Percentiles rank a stretch among this genome's conserved stretches.
phyloP scores from a whole-genome alignment of 2,888 invertebrate species.

The Argyresthia goedartella region DNA sequence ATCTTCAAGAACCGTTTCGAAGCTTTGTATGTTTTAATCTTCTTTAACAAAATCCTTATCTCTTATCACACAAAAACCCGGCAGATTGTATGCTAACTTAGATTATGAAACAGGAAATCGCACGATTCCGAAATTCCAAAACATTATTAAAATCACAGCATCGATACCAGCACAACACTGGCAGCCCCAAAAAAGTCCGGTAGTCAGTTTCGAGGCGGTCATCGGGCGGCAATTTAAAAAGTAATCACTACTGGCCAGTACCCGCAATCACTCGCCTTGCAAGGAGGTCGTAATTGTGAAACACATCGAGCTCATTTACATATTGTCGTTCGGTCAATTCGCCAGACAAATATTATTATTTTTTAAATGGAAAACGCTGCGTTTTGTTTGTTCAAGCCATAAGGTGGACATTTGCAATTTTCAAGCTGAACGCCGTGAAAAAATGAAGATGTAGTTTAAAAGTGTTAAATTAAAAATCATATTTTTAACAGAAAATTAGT shows the following conservation, averaged over 20 bases:
- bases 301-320: slow-evolving; percentile 42
- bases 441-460: too few species aligned
- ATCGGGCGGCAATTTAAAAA: slow-evolving; percentile 52
- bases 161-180: slow-evolving; percentile 13
- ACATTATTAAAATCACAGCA: slow-evolving; percentile 9
- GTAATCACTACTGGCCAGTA: slow-evolving; percentile 50
- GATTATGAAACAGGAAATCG: too few species aligned
- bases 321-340: slow-evolving; percentile 48
- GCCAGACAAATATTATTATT: slow-evolving; percentile 15
- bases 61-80: too few species aligned
- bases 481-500: neutral
- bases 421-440: neutral
- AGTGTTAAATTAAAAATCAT: too few species aligned
- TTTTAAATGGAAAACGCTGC: too few species aligned
- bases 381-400: too few species aligned
- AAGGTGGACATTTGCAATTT: neutral
- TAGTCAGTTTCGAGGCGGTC: slow-evolving; percentile 30
- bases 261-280: slow-evolving; percentile 46
- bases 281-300: slow-evolving; percentile 54
- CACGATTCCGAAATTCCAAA: too few species aligned
- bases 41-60: too few species aligned
- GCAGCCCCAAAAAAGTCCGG: slow-evolving; percentile 29
- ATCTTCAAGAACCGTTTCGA: too few species aligned
- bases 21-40: too few species aligned
- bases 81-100: too few species aligned